A percentile compares a stretch with the other conserved stretches of the same genome.
Evolutionary conservation across 1,140 invertebrate species (phyloP).

Genomic region (Portunus trituberculatus): DNA sequence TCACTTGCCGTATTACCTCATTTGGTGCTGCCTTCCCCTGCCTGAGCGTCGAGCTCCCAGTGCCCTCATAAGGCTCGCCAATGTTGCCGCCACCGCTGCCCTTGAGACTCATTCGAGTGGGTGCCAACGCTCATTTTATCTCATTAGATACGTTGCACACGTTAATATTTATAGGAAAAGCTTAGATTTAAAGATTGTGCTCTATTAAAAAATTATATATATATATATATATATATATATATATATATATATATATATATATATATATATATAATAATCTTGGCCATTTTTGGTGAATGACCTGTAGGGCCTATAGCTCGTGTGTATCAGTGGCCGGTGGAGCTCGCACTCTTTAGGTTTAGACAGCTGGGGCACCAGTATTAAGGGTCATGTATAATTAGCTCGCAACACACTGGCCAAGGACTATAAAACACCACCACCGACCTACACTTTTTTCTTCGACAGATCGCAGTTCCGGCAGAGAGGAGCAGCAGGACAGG

Average conservation of each 20-base stretch:
- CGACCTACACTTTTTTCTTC: not conserved
- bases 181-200: not conserved
- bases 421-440: no score
- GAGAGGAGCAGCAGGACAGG: not conserved
- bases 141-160: slow-evolving; percentile 7
- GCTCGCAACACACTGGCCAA: not conserved
- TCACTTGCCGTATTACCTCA: slow-evolving; percentile 70
- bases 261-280: no score
- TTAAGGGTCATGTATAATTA: not conserved
- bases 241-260: not conserved
- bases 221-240: not conserved
- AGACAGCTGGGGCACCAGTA: not conserved
- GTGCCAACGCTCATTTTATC: slow-evolving; percentile 62
- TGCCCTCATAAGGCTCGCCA: slow-evolving; percentile 65
- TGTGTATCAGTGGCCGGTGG: not conserved
- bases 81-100: slow-evolving; percentile 57
- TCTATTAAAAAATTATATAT: not conserved
- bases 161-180: not conserved
- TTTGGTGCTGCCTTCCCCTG: slow-evolving; percentile 56
- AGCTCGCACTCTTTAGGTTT: not conserved
- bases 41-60: not conserved
- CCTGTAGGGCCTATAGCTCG: not conserved
- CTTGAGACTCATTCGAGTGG: slow-evolving; percentile 44
- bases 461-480: not conserved
- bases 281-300: no score